phyloP scores from a whole-genome alignment of 1,140 invertebrate genomes.

The Lordiphosa stackelbergi region DNA sequence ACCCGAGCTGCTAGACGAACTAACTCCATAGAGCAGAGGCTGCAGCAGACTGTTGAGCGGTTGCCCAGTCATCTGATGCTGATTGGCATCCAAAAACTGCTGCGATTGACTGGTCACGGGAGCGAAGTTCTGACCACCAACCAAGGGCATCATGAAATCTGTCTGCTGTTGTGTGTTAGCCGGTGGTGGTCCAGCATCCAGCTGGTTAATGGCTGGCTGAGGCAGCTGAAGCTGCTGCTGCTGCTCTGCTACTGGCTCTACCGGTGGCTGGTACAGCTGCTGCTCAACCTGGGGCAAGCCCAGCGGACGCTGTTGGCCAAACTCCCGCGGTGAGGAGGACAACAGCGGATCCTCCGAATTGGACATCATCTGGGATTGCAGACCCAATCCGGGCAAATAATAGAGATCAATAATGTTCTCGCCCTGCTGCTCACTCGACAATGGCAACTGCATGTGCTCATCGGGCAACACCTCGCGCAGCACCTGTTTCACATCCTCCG shows the following conservation, averaged over 20 bases:
- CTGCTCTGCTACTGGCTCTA: conserved; percentile 13
- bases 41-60: conserved; percentile 57
- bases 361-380: conserved; percentile 88
- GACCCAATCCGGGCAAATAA: conserved; percentile 66
- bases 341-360: conserved; percentile 90
- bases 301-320: conserved; percentile 79
- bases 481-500: conserved; percentile 89
- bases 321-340: conserved; percentile 89
- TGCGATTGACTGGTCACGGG: conserved; percentile 46
- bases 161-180: conserved; percentile 28
- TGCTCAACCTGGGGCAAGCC: conserved; percentile 9
- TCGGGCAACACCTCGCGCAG: conserved; percentile 88
- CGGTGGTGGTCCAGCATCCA: conserved; percentile 10
- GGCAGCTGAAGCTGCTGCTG: conserved; percentile 29
- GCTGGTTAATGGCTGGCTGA: conserved; percentile 23
- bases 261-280: conserved; percentile 11
- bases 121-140: conserved; percentile 33
- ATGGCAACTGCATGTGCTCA: conserved; percentile 79
- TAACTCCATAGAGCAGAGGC: conserved; percentile 41
- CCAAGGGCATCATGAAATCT: conserved; percentile 50
- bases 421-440: conserved; percentile 57
- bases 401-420: conserved; percentile 76
- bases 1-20: conserved; percentile 14
- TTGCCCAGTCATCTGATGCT: conserved; percentile 45
- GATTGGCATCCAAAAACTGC: conserved; percentile 41